Base-by-base conservation (phyloP, 2,888 invertebrate species). In the Dryococelus australis region DNA sequence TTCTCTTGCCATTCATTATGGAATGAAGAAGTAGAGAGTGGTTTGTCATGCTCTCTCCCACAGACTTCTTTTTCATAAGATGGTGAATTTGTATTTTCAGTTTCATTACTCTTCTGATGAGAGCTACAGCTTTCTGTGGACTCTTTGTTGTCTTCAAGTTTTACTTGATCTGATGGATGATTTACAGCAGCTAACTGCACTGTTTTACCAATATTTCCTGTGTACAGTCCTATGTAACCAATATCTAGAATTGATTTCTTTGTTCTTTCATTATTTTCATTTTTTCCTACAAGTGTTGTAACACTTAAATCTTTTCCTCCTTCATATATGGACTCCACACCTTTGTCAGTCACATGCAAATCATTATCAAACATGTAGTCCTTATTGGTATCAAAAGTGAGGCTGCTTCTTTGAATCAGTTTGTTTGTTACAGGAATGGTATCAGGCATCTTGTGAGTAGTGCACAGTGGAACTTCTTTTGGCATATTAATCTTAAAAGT, bases 401-500 rank as follows among this genome's bases (percentile, higher is more conserved):
- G 8, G 43, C 80, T 86, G 86, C 16, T 80, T 86, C 80, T 79
- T n/a, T 80, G 43, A 1, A 8, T 65, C 65, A n/a, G 20, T 65
- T 65, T 65, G n/a, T 24, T 24, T n/a, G 65, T 24, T 16, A 65
- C 65, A 65, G 65, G 24, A 8, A 24, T 79, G 16, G 9, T n/a
- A 65, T 35, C 78, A 2, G 79, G 10, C 43, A 86, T 9, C 78
- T 43, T 24, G 16, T 26, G 35, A n/a, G 81, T 26, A 78, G 81
- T 26, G 43, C 6, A 27, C 20, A 87, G 26, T n/a, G 87, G 85
- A 27, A 87, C 10, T 20, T 87, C 79, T 84, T 87, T 87, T 47
- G 65, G 24, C 78, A 84, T 84, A 35, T 47, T 79, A n/a, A 87
- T 79, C 9, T 78, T 79, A 3, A 87, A 85, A 47, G 78, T 87